These are phyloP conservation scores for Eulemur rufifrons DNA, from an alignment of 2,113 vertebrate genomes.

Conservation along the genomic window DNA sequence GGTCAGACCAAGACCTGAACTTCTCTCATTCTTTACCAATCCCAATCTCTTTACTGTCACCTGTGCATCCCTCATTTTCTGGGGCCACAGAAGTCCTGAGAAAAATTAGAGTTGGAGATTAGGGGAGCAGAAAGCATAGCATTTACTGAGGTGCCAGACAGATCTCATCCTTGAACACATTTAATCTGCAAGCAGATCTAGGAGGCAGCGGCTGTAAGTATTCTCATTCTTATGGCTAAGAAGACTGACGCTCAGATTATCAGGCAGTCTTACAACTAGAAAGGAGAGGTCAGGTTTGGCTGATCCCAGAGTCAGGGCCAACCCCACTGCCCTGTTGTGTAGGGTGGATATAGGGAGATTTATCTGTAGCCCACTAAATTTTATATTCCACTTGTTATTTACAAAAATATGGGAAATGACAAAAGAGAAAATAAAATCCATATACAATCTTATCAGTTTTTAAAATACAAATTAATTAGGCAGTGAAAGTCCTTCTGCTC, in stretches of 20 bases:
- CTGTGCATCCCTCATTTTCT: not conserved
- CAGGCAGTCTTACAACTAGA: not conserved
- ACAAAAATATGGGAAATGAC: not conserved
- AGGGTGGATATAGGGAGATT: not conserved
- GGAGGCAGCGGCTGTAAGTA: not conserved
- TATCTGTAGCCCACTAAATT: not conserved
- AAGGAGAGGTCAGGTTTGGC: not conserved
- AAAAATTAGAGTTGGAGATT: conserved; percentile 6
- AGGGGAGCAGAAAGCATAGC: not conserved
- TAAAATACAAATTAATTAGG: not conserved
- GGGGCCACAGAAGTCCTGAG: not conserved
- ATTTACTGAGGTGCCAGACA: not conserved
- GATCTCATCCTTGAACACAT: not conserved
- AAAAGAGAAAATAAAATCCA: not conserved
- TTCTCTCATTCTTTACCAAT: not conserved
- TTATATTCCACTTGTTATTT: not conserved
- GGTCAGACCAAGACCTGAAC: not conserved
- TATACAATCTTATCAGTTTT: not conserved
- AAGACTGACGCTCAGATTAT: not conserved
- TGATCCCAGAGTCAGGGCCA: not conserved
- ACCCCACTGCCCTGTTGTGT: not conserved
- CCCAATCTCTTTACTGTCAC: not conserved
- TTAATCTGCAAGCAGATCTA: not conserved
- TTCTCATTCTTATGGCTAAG: not conserved
- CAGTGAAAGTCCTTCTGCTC: not conserved